Evolutionary conservation across 2,113 vertebrate genomes (phyloP).

Genomic region (Phalacrocorax aristotelis): DNA sequence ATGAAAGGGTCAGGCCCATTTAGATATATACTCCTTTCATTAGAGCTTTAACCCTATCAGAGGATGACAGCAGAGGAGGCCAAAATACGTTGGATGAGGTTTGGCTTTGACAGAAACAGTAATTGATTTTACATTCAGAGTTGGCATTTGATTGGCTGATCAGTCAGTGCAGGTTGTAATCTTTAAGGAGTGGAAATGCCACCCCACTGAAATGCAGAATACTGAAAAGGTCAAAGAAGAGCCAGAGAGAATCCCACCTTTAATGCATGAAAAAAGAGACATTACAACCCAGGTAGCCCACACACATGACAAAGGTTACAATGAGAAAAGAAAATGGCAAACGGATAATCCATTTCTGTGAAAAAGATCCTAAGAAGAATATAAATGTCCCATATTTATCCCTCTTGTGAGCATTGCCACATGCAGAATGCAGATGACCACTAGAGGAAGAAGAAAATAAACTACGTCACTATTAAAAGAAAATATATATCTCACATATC

Average conservation of each 20-base stretch:
- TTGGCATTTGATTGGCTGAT: constrained; percentile 43
- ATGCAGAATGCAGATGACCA: neutral
- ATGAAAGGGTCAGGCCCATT: neutral
- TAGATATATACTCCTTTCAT: neutral
- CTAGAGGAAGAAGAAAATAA: neutral
- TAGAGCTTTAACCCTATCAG: neutral
- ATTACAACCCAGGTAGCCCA: constrained; percentile 15
- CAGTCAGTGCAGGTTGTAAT: constrained; percentile 19
- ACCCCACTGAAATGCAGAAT: constrained; percentile 48
- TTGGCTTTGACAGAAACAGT: neutral
- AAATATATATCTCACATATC: neutral
- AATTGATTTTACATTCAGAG: constrained; percentile 41
- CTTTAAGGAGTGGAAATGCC: constrained; percentile 47
- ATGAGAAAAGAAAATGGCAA: constrained; percentile 54
- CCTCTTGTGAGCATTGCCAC: neutral
- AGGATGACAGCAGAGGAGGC: neutral
- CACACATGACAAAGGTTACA: constrained; percentile 43
- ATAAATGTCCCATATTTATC: constrained; percentile 4
- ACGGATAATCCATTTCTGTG: constrained; percentile 22
- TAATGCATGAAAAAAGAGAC: constrained; percentile 48
- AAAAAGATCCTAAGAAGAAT: neutral
- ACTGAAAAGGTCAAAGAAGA: constrained; percentile 66
- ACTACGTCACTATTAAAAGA: neutral
- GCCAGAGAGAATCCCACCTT: neutral
- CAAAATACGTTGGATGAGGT: neutral